Percentiles rank a stretch among this genome's conserved stretches.
Evolutionary conservation across 2,113 vertebrate species (phyloP).

Genomic region (Zosterops lateralis): DNA sequence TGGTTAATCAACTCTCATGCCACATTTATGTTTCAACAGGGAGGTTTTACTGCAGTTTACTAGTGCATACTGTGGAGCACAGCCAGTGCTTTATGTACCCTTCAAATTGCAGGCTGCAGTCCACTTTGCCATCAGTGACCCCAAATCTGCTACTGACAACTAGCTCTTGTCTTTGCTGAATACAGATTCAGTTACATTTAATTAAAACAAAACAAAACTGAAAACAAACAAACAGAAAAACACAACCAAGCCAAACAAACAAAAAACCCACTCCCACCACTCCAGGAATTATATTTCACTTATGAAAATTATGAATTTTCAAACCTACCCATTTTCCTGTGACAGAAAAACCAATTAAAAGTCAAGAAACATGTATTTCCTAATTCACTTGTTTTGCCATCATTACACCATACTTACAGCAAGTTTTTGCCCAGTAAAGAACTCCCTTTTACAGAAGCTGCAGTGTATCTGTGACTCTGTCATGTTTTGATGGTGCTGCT

Average conservation of each 20-base stretch:
- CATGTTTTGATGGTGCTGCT: background rate
- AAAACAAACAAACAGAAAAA: fast-evolving
- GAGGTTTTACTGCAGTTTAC: conserved; percentile 66
- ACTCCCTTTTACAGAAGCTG: background rate
- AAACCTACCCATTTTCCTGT: background rate
- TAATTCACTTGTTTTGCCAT: conserved; percentile 45
- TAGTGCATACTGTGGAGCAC: conserved; percentile 22
- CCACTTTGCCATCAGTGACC: conserved; percentile 41
- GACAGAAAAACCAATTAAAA: background rate
- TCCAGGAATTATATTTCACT: conserved; percentile 43
- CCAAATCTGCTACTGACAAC: conserved; percentile 24
- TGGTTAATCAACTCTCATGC: conserved; percentile 74
- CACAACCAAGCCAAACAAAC: background rate
- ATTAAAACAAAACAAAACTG: background rate
- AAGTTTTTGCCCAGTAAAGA: background rate
- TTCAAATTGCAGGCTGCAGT: conserved; percentile 63
- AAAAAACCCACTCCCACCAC: background rate
- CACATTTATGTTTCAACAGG: conserved; percentile 69
- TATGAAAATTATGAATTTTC: conserved; percentile 18
- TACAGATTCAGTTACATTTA: background rate
- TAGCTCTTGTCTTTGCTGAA: background rate
- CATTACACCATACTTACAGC: background rate
- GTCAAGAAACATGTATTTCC: conserved; percentile 30
- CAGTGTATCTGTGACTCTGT: background rate
- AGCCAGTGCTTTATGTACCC: conserved; percentile 66